phyloP scores from a whole-genome alignment of 1,140 invertebrate genomes.

The Choristoneura fumiferana region DNA sequence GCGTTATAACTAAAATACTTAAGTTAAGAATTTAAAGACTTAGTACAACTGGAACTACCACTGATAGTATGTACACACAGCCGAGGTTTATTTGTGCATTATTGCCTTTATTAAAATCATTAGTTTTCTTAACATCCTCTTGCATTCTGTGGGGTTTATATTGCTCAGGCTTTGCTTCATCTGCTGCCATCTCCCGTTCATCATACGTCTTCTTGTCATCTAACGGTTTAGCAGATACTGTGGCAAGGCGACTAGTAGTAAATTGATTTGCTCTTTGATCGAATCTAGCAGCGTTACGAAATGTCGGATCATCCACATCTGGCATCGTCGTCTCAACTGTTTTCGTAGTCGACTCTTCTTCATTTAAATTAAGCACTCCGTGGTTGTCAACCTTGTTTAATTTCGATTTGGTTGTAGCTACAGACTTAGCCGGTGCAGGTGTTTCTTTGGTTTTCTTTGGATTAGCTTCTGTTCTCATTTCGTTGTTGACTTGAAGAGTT shows the following conservation, averaged over 20 bases:
- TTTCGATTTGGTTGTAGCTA: not conserved
- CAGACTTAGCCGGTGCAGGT: too few relatives aligned
- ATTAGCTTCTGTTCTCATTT: slow-evolving; percentile 7
- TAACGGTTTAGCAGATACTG: slow-evolving; percentile 63
- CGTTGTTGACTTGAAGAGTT: slow-evolving; percentile 22
- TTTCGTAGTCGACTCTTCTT: not conserved
- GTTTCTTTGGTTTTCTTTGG: too few relatives aligned
- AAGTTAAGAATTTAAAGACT: slow-evolving; percentile 33
- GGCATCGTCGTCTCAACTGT: not conserved
- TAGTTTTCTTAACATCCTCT: slow-evolving; percentile 33
- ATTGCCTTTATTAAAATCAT: slow-evolving; percentile 22
- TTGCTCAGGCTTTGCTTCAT: slow-evolving; percentile 58
- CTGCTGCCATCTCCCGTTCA: slow-evolving; percentile 55
- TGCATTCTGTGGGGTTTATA: slow-evolving; percentile 59
- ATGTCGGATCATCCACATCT: too few relatives aligned
- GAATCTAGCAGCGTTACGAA: slow-evolving; percentile 6
- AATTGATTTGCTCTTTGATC: slow-evolving; percentile 12
- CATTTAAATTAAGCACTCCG: not conserved
- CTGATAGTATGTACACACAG: slow-evolving; percentile 29
- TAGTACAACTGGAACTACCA: slow-evolving; percentile 40
- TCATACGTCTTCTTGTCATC: slow-evolving; percentile 36
- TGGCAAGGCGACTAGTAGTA: slow-evolving; percentile 57
- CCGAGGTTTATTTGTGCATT: slow-evolving; percentile 35
- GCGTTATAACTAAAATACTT: slow-evolving; percentile 27
- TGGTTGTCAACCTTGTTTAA: not conserved